These are phyloP conservation scores for Sphaerodactylus townsendi DNA, from an alignment of 2,113 vertebrate species.

Conservation along the genomic window DNA sequence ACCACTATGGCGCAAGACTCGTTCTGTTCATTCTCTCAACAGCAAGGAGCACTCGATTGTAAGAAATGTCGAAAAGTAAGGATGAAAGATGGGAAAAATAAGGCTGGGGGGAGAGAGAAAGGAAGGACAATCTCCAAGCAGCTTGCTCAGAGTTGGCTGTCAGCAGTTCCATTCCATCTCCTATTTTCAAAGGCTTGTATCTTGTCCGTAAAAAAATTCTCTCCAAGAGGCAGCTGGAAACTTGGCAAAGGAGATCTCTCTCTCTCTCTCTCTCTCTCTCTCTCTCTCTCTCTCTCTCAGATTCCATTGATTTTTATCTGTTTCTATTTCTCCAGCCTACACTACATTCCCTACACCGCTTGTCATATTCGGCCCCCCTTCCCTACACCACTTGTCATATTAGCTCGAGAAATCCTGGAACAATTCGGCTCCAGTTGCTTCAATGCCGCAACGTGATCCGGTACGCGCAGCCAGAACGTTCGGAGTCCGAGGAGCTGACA, in stretches of 20 bases:
- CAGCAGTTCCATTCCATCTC: conserved; percentile 69
- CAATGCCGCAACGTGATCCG: neutral
- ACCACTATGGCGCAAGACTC: too few relatives aligned
- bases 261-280: too few relatives aligned
- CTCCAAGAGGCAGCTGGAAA: conserved; percentile 58
- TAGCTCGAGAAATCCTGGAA: neutral
- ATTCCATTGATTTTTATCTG: conserved; percentile 49
- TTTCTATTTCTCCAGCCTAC: conserved; percentile 26
- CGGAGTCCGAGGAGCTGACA: too few relatives aligned
- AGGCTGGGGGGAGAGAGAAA: conserved; percentile 54
- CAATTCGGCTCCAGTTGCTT: neutral
- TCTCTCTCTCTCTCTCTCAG: too few relatives aligned
- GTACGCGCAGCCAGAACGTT: too few relatives aligned
- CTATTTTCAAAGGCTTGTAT: conserved; percentile 68
- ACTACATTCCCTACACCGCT: neutral
- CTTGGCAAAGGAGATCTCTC: conserved; percentile 63
- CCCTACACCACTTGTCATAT: neutral
- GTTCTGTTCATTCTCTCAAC: neutral
- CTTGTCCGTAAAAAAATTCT: conserved; percentile 66
- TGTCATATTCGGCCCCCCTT: neutral
- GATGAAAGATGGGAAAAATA: conserved; percentile 49
- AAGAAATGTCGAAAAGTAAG: neutral
- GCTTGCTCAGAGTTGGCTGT: conserved; percentile 26
- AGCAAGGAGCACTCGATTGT: neutral
- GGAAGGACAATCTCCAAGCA: conserved; percentile 3